Conservation (phyloP, 2,797 vertebrate species). For the Sebastes melanostomus region DNA sequence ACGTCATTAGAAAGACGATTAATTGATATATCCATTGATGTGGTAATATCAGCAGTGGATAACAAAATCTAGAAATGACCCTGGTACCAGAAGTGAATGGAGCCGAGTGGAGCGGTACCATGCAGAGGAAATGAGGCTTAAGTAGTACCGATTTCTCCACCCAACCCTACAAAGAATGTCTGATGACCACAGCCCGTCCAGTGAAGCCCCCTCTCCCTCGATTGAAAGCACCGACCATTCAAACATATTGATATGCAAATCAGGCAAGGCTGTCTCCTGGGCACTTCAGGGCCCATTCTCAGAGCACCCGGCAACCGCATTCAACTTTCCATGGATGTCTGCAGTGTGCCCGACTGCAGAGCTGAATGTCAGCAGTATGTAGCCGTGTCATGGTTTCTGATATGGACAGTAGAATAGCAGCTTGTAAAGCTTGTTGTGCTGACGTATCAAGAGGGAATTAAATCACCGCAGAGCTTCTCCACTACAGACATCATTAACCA, state of each 20-base stretch:
- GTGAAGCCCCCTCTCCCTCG: not conserved
- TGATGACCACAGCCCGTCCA: not conserved
- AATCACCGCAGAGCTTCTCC: not conserved
- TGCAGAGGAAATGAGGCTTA: not conserved
- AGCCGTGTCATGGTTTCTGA: conserved; percentile 6
- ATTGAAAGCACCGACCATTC: conserved; percentile 16
- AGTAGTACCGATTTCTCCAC: not conserved
- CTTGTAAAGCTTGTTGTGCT: conserved; percentile 8
- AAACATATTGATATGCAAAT: conserved; percentile 64
- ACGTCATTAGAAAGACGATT: no score
- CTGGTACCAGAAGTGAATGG: not conserved
- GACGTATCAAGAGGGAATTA: conserved; percentile 22
- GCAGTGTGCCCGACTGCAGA: not conserved
- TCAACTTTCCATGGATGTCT: not conserved
- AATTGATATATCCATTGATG: accelerated
- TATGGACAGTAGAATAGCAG: not conserved
- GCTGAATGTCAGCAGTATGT: not conserved
- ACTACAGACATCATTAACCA: conserved; percentile 14
- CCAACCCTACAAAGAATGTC: not conserved
- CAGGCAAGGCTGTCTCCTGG: conserved; percentile 7
- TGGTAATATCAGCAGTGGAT: not conserved
- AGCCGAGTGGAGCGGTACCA: no score
- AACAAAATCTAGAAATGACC: not conserved
- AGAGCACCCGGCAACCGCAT: conserved; percentile 33
- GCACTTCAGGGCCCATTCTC: conserved; percentile 12